Conservation (phyloP, 2,797 vertebrate species). For the Periophthalmus magnuspinnatus region DNA sequence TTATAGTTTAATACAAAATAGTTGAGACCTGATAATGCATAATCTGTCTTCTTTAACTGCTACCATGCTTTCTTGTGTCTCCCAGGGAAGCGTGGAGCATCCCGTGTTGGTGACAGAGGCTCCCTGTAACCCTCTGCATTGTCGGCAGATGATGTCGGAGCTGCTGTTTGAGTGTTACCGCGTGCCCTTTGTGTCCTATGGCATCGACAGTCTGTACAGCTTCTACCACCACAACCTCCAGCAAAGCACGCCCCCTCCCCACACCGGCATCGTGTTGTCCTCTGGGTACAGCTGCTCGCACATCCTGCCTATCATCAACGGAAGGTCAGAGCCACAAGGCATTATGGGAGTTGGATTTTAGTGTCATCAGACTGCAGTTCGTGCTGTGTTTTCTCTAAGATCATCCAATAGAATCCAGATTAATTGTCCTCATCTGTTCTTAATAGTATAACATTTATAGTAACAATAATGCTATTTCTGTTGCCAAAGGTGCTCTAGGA, state of each 20-base stretch:
- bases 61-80: not conserved
- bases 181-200: constrained; percentile 90
- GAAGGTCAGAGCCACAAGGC: constrained; percentile 81
- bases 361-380: not conserved
- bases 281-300: constrained; percentile 96
- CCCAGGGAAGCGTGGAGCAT: constrained; percentile 86
- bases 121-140: constrained; percentile 91
- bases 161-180: constrained; percentile 93
- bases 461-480: too few species aligned
- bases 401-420: too few species aligned
- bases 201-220: constrained; percentile 91
- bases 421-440: too few species aligned
- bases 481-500: too few species aligned
- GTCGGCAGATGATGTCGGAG: constrained; percentile 97
- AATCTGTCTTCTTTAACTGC: not conserved
- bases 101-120: constrained; percentile 94
- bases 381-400: too few species aligned
- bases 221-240: constrained; percentile 82
- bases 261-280: constrained; percentile 86
- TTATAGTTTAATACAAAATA: too few species aligned
- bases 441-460: too few species aligned
- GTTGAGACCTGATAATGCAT: too few species aligned
- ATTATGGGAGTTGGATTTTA: not conserved
- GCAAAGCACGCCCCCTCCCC: constrained; percentile 48
- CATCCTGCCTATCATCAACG: constrained; percentile 89